Base-by-base conservation (phyloP, 2,888 invertebrate genomes). In the Noctua comes region DNA sequence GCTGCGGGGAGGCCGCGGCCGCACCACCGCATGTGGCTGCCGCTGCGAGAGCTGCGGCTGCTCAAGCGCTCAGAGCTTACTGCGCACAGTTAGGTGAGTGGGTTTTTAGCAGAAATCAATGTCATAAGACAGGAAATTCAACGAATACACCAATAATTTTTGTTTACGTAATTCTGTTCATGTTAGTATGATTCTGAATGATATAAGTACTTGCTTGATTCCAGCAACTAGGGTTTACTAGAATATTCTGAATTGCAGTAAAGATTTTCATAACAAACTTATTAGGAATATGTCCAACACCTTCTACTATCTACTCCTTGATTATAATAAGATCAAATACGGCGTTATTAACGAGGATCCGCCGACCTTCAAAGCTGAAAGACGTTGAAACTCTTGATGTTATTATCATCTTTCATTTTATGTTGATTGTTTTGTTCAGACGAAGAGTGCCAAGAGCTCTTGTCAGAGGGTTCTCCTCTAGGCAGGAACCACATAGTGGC, bases 51-150 rank as follows among this genome's bases (percentile, higher is more conserved):
- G 99, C 99, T 2, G 99, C 99, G 0, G 98, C 99, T 13, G 98
- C 99, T 76, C 99, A 99, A 93, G 98, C 98, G 8, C 95, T 99
- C 54, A 97, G 98, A 69, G 98, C 99, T 1, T 99, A 99, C 93
- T 98, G 98, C 91, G 97, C 98, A 40, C 98, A 98, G 92, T 94
- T 98, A 73, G 98, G 98, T 98, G 77, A 59, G 75, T 46, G 13
- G n/a, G 40, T 40, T 40, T 40, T 40, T 7, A 40, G 40, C 40
- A 40, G 40, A 40, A 40, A 7, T 40, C 1, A 40, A 40, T 7
- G 40, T 7, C 40, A 7, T 40, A 40, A 40, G 40, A 40, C 40
- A 40, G 40, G 7, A 40, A 40, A 40, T 40, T 40, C 7, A 7
- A 40, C 40, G 7, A 40, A 40, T 40, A 40, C 0, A 40, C 2